Evolutionary conservation across 2,888 invertebrate genomes (phyloP).

Genomic region (Acanthococcus lagerstroemiae): DNA sequence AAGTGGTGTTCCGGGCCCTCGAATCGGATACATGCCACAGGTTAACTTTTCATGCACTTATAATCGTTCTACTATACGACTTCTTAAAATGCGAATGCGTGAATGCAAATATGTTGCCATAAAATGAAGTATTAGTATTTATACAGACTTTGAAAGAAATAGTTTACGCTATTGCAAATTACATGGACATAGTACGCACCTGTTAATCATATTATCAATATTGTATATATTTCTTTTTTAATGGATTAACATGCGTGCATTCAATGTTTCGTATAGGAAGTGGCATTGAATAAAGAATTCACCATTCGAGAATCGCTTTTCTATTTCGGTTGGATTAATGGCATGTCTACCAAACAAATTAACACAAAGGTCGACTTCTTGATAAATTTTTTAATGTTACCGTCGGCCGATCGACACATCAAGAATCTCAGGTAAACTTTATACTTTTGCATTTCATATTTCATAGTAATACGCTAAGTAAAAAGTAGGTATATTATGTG

Average conservation of each 20-base stretch:
- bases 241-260: constrained; percentile 27
- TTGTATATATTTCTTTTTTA: background rate
- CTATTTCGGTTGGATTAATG: constrained; percentile 74
- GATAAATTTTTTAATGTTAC: constrained; percentile 52
- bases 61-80: no score
- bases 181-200: background rate
- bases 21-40: constrained; percentile 85
- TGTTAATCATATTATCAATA: background rate
- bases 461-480: no score
- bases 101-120: no score
- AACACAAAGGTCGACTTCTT: constrained; percentile 63
- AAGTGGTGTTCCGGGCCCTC: constrained; percentile 78
- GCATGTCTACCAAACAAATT: constrained; percentile 58
- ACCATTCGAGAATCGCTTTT: constrained; percentile 69
- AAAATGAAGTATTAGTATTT: no score
- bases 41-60: constrained; percentile 44
- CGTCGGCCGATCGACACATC: constrained; percentile 52
- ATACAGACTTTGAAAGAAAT: no score
- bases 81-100: no score
- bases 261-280: constrained; percentile 46
- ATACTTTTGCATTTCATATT: no score
- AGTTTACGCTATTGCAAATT: no score
- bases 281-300: constrained; percentile 66
- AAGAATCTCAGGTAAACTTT: constrained; percentile 53
- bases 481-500: no score